Base-by-base conservation (phyloP, 2,888 invertebrate species). In the Leptura quadrifasciata region DNA sequence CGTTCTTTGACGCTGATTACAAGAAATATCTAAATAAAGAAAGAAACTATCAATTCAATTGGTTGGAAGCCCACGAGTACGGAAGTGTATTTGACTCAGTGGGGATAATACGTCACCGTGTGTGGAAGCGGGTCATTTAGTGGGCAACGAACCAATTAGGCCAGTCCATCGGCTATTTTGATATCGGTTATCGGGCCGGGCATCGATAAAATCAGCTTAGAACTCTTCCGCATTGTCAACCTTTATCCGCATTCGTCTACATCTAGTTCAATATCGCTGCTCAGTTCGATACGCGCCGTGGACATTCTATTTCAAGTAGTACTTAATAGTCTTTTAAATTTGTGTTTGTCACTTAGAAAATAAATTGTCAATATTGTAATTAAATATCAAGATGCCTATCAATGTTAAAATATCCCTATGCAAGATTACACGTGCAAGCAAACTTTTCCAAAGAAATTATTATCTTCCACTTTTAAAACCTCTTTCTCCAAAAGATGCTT, bases 381-480 rank as follows among this genome's bases (percentile, higher is more conserved):
- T 20, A 39, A 5, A 73, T 57, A 55, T 60, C 75, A 76, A 77
- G 65, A 88, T 88, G 88, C 86, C 87, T 10, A 85, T 89, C 74
- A 88, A 88, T 81, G 87, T 88, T 31, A 89, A 89, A 80, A 87
- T 89, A 73, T 89, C 88, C 83, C 94, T 93, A 88, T 95, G 95
- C 89, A 93, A 95, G 88, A 95, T 95, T 83, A 95, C 95, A 75
- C 94, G 95, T 82, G 94, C 93, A 87, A 94, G 94, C 89, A 92
- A 94, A 83, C 94, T 94, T 84, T 92, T 95, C 85, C 95, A 95
- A 74, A 94, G 95, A 86, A 95, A 95, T 65, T 94, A 95, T 88
- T 95, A 95, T 87, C 94, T 95, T 85, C 95, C 95, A 55, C 91
- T 96, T 60, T 90, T 95, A 78, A 94, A 95, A 61, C 95, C 95